These are phyloP conservation scores for Drosophila cognata DNA, from an alignment of 2,888 invertebrate genomes.

Conservation along the genomic window DNA sequence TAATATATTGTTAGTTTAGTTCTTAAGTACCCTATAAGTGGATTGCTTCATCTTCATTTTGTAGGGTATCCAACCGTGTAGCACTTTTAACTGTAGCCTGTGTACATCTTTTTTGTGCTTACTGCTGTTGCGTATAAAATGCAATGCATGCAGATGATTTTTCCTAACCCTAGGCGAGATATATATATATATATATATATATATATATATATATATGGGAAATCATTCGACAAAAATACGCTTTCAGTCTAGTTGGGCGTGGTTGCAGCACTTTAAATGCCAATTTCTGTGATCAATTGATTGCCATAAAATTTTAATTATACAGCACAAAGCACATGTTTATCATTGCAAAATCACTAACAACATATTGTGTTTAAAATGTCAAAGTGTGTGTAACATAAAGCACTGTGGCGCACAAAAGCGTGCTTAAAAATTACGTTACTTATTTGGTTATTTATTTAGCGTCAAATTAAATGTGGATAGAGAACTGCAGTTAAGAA, in stretches of 20 bases:
- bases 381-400: background rate
- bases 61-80: constrained; percentile 9
- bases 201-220: constrained; percentile 31
- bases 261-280: constrained; percentile 23
- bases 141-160: constrained; percentile 42
- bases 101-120: constrained; percentile 9
- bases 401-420: background rate
- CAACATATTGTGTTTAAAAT: background rate
- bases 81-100: background rate
- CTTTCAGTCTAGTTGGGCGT: background rate
- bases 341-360: background rate
- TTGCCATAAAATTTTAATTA: constrained; percentile 36
- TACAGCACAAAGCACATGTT: constrained; percentile 6
- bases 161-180: constrained; percentile 46
- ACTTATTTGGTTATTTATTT: background rate
- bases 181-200: constrained; percentile 48
- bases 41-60: background rate
- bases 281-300: constrained; percentile 38
- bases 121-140: constrained; percentile 44
- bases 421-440: background rate
- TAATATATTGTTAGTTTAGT: background rate
- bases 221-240: constrained; percentile 47
- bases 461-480: background rate
- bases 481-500: too few species aligned
- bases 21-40: background rate